Evolutionary conservation across 2,797 vertebrate genomes (phyloP).

Genomic region (Coendou prehensilis): DNA sequence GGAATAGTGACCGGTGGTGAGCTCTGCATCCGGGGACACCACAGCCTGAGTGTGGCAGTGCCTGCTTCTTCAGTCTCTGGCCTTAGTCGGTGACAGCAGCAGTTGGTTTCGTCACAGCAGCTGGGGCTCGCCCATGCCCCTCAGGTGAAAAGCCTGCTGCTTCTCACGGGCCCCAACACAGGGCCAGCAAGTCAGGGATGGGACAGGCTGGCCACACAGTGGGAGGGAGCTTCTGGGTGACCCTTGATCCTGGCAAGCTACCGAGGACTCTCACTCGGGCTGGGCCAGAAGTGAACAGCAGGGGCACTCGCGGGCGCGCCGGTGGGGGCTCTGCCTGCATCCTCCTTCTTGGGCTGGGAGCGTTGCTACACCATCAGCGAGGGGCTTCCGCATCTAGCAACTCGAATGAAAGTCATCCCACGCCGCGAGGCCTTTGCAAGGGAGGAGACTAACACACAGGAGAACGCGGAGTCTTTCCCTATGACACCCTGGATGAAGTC

Average conservation of each 20-base stretch:
- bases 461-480: not conserved
- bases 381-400: not conserved
- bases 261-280: not conserved
- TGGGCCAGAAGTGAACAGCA: not conserved
- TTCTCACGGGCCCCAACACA: no score
- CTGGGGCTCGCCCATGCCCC: not conserved
- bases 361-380: not conserved
- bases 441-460: not conserved
- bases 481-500: rapidly evolving
- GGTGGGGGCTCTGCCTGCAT: not conserved
- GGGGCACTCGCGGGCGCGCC: not conserved
- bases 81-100: not conserved
- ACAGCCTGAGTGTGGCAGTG: not conserved
- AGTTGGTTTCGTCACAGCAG: not conserved
- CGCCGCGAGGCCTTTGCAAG: not conserved
- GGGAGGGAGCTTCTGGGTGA: not conserved
- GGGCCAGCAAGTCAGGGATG: not conserved
- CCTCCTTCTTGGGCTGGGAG: not conserved
- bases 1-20: no score
- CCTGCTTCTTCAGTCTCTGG: not conserved
- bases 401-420: not conserved
- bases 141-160: not conserved
- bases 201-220: not conserved
- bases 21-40: not conserved
- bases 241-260: not conserved